Conservation (phyloP, 2,888 invertebrate species). For the Mongoloraphidia duomilia region DNA sequence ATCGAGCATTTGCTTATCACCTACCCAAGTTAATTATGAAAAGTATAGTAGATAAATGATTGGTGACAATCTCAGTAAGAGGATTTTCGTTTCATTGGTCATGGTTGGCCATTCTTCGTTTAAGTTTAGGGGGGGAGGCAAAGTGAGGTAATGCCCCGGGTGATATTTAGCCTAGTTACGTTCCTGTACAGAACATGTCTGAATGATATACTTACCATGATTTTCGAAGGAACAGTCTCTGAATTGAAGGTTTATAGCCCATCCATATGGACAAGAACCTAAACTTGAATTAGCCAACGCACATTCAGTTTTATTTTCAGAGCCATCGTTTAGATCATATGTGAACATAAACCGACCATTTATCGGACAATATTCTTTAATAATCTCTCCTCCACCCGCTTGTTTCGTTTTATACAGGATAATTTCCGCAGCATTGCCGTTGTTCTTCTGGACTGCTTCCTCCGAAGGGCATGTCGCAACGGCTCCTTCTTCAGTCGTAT, state of each 20-base stretch:
- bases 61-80: too few relatives aligned
- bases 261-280: constrained; percentile 45
- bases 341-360: constrained; percentile 43
- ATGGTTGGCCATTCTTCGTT: too few relatives aligned
- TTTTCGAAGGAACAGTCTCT: constrained; percentile 39
- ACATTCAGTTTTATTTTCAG: constrained; percentile 35
- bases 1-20: too few relatives aligned
- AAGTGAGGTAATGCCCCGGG: too few relatives aligned
- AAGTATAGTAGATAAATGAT: too few relatives aligned
- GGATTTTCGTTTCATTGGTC: too few relatives aligned
- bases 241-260: constrained; percentile 39
- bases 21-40: too few relatives aligned
- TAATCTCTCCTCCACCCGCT: constrained; percentile 31
- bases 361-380: constrained; percentile 47
- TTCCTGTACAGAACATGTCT: background rate
- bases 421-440: constrained; percentile 6
- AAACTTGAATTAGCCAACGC: constrained; percentile 37
- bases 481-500: constrained; percentile 41
- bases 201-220: constrained; percentile 29
- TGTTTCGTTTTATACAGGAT: constrained; percentile 30
- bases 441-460: constrained; percentile 21
- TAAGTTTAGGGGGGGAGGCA: too few relatives aligned
- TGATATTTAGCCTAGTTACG: too few relatives aligned
- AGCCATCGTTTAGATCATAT: constrained; percentile 36
- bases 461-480: constrained; percentile 39